These are phyloP conservation scores for Gobio gobio DNA, from an alignment of 2,113 vertebrate genomes.

Conservation along the genomic window DNA sequence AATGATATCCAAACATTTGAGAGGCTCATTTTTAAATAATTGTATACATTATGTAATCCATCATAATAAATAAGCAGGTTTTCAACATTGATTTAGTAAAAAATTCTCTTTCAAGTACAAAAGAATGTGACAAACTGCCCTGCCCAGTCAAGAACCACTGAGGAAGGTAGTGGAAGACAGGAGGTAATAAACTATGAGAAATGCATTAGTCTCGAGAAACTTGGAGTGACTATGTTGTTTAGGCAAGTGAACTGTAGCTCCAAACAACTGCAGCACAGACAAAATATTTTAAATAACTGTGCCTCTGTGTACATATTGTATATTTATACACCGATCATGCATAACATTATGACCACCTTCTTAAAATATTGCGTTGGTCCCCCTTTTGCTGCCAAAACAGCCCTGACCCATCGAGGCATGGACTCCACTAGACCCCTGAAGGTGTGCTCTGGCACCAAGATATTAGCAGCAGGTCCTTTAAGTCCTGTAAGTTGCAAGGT, in stretches of 20 bases:
- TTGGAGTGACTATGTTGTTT: neutral
- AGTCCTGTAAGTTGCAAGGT: too few relatives aligned
- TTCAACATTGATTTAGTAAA: neutral
- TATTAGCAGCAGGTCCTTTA: too few relatives aligned
- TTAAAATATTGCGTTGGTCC: too few relatives aligned
- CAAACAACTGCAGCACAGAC: neutral
- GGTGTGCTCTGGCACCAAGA: too few relatives aligned
- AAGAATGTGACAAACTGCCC: neutral
- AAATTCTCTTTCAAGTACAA: neutral
- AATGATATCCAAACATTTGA: neutral
- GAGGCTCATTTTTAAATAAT: neutral
- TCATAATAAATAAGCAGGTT: neutral
- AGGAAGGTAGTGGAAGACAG: neutral
- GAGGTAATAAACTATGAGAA: neutral
- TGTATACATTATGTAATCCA: neutral
- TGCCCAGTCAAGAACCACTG: neutral
- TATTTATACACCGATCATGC: too few relatives aligned
- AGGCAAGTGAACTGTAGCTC: neutral
- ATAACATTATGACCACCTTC: too few relatives aligned
- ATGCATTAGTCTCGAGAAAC: neutral
- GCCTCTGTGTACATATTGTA: too few relatives aligned
- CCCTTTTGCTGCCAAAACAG: too few relatives aligned
- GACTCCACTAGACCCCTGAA: too few relatives aligned
- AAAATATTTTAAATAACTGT: neutral
- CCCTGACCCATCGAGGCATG: too few relatives aligned